Base-by-base conservation (phyloP, 2,888 invertebrate species). In the Protodeltote pygarga region DNA sequence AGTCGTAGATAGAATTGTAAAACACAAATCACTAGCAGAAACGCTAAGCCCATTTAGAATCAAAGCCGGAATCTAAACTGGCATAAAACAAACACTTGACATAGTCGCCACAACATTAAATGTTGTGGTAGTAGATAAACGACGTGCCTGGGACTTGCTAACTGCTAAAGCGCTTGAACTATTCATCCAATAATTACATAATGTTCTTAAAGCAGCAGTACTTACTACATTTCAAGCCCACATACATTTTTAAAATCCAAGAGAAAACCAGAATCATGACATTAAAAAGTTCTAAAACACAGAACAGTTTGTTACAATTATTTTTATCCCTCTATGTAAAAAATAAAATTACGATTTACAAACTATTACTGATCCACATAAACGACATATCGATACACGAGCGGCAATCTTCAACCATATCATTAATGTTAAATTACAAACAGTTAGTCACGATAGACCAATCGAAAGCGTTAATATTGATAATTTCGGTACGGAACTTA, bases 391-490 rank as follows among this genome's bases (percentile, higher is more conserved):
- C 39, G 39, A 48, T 13, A 28, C 29, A 38, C 14, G 28, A 50
- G 27, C 50, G 31, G 38, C 15, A 47, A 47, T 38, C 24, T 32
- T 27, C 1, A 42, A 60, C 27, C 28, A 17, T 67, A 46, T 48
- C 13, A 67, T 67, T 62, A 65, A 51, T 29, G 42, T 46, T 42
- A 59, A 41, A 55, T 57, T 63, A 59, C 55, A 32, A 51, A 63
- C 53, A 65, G 54, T 55, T 52, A 65, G 58, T 62, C 66, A 62
- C 70, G 66, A 69, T 58, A 58, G 62, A 54, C 48, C 59, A 51
- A 69, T 50, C 37, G 47, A 49, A 53, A 53, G 46, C 48, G 47
- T 39, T 46, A 50, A 62, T 54, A 52, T 48, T 44, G 44, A 34
- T 59, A 53, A 52, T 59, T 34, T 50, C 48, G 48, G 33, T 53